Evolutionary conservation across 2,113 vertebrate species (phyloP).

Genomic region (Melanocharis versteri): DNA sequence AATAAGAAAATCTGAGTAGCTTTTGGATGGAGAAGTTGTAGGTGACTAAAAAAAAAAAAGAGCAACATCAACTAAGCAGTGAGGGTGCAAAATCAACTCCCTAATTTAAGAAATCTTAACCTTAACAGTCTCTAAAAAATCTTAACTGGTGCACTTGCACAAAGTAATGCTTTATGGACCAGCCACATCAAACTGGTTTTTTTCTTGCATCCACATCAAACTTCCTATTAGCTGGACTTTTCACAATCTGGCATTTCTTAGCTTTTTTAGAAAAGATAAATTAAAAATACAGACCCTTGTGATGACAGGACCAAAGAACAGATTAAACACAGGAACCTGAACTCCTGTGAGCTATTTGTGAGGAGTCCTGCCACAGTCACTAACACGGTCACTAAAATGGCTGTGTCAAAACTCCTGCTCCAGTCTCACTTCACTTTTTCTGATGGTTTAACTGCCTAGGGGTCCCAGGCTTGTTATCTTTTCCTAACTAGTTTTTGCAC

Average conservation of each 20-base stretch:
- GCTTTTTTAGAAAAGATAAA: not conserved
- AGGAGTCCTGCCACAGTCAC: not conserved
- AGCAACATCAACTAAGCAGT: not conserved
- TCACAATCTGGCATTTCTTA: not conserved
- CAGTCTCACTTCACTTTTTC: not conserved
- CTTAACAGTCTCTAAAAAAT: not conserved
- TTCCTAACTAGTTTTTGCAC: not conserved
- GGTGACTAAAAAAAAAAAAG: not conserved
- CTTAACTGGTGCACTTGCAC: not conserved
- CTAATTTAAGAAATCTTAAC: not conserved
- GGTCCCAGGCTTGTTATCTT: not conserved
- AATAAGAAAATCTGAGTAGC: not conserved
- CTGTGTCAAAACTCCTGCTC: not conserved
- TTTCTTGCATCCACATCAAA: not conserved
- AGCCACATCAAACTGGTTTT: not conserved
- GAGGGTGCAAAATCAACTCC: not conserved
- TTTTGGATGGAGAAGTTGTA: not conserved
- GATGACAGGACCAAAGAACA: not conserved
- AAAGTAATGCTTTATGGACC: not conserved
- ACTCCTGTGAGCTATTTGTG: not conserved
- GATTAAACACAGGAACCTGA: not conserved
- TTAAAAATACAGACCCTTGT: not conserved
- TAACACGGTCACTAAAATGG: not conserved
- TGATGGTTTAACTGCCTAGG: not conserved
- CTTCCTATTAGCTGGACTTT: not conserved